Conservation (phyloP, 2,888 invertebrate genomes). For the Macrosoma leucophasiata region DNA sequence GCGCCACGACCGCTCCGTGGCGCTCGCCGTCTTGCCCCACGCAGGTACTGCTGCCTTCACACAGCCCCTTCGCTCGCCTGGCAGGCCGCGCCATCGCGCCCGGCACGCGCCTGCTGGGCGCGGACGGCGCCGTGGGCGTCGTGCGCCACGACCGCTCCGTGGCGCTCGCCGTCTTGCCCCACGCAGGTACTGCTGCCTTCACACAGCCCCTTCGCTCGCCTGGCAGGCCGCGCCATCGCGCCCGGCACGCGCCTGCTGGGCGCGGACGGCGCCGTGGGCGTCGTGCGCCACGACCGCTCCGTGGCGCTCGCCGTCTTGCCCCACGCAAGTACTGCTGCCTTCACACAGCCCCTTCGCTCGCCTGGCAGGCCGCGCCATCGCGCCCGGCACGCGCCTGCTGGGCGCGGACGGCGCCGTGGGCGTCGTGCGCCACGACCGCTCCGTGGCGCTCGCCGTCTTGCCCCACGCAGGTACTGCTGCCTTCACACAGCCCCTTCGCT, state of each 20-base stretch:
- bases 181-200: no score
- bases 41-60: no score
- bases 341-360: no score
- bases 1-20: slow-evolving; percentile 77
- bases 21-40: slow-evolving; percentile 71
- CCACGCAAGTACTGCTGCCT: slow-evolving; percentile 53
- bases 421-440: slow-evolving; percentile 79
- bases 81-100: slow-evolving; percentile 73
- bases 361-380: slow-evolving; percentile 74
- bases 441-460: slow-evolving; percentile 72
- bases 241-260: slow-evolving; percentile 69
- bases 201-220: no score
- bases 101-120: slow-evolving; percentile 67
- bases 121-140: slow-evolving; percentile 80
- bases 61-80: no score
- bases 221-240: slow-evolving; percentile 73
- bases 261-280: slow-evolving; percentile 79
- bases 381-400: slow-evolving; percentile 66
- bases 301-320: slow-evolving; percentile 73
- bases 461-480: slow-evolving; percentile 60
- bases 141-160: slow-evolving; percentile 79
- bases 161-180: slow-evolving; percentile 71
- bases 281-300: slow-evolving; percentile 79
- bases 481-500: no score
- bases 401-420: slow-evolving; percentile 80